Evolutionary conservation across 2,113 vertebrate genomes (phyloP).

Genomic region (Macquaria australasica): DNA sequence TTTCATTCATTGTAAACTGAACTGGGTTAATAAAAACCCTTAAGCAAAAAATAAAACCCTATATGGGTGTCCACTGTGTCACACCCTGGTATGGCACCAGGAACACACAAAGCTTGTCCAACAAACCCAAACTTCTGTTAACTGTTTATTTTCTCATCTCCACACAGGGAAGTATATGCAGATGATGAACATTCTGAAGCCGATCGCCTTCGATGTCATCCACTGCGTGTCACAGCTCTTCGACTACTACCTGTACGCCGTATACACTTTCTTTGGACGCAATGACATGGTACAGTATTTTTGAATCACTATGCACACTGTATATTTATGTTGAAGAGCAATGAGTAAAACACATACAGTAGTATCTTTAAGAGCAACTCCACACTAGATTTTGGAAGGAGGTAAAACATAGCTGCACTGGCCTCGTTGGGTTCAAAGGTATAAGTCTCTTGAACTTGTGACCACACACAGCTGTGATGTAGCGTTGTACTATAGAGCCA

Average conservation of each 20-base stretch:
- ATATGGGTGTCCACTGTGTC: background rate
- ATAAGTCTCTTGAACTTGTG: too few relatives aligned
- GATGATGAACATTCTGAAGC: slow-evolving; percentile 99
- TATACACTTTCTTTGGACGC: slow-evolving; percentile 98
- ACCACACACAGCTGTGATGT: background rate
- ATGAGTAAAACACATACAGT: background rate
- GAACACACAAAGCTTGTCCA: background rate
- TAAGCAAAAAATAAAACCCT: background rate
- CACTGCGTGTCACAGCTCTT: slow-evolving; percentile 99
- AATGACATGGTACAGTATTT: slow-evolving; percentile 92
- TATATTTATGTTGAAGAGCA: background rate
- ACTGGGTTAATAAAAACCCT: background rate
- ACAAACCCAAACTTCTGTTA: background rate
- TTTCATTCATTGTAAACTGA: slow-evolving; percentile 19
- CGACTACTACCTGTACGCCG: slow-evolving; percentile 97
- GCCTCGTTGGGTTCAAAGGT: background rate
- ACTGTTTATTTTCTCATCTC: slow-evolving; percentile 41
- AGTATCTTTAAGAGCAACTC: background rate
- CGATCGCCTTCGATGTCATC: slow-evolving; percentile 98
- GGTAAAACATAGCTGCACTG: background rate
- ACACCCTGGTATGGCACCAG: background rate
- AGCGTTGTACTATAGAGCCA: background rate
- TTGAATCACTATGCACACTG: too few relatives aligned
- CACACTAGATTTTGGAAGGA: background rate
- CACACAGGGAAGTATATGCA: slow-evolving; percentile 97